Conservation (phyloP, 2,113 vertebrate genomes). For the Potamarius usumacintae region DNA sequence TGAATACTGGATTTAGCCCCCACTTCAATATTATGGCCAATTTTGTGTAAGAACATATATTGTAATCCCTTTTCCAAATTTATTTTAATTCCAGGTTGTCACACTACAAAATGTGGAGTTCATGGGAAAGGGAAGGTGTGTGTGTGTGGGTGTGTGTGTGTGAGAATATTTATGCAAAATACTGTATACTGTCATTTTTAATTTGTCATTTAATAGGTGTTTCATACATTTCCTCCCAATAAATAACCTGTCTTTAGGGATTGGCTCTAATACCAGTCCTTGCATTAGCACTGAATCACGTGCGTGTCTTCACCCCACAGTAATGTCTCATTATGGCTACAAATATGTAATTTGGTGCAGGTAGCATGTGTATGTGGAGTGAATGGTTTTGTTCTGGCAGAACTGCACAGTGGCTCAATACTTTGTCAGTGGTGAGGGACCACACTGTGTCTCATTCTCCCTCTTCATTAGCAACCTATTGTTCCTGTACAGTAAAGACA, state of each 20-base stretch:
- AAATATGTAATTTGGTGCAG: neutral
- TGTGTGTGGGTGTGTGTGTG: no score
- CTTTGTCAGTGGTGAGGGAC: neutral
- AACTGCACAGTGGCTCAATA: neutral
- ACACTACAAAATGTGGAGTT: neutral
- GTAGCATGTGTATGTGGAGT: neutral
- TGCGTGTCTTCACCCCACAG: neutral
- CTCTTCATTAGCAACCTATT: conserved; percentile 40
- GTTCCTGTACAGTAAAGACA: conserved; percentile 38
- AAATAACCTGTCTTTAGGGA: neutral
- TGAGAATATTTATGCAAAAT: neutral
- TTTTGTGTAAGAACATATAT: no score
- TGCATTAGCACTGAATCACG: neutral
- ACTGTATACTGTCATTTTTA: neutral
- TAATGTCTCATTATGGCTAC: neutral
- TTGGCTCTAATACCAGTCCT: neutral
- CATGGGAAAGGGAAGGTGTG: no score
- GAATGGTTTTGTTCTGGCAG: neutral
- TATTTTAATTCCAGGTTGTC: neutral
- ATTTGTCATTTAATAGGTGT: neutral
- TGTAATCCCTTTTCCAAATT: neutral
- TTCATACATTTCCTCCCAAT: neutral
- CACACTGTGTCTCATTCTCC: neutral
- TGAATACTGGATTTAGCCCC: no score
- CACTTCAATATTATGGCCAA: no score